Base-by-base conservation (phyloP, 2,888 invertebrate genomes). In the Idaea dimidiata region DNA sequence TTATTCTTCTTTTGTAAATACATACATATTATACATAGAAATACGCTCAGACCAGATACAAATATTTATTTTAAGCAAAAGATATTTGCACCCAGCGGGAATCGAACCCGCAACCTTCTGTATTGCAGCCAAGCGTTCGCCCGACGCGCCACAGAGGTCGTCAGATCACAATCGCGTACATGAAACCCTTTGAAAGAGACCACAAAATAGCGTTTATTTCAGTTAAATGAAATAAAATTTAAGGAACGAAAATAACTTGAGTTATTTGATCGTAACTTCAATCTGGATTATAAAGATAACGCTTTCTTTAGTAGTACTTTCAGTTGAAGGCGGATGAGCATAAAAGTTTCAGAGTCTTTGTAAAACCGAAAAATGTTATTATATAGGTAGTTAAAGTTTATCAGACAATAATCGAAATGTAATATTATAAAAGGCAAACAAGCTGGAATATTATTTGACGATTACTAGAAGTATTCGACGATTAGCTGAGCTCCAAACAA, bases 221-320 rank as follows among this genome's bases (percentile, higher is more conserved):
- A 43, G 43, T 43, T 43, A 43, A 43, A 43, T 8, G 43, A 43
- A 43, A 43, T 43, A 43, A 43, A 43, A 43, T 43, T 14, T 14
- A 43, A 14, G 43, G 10, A 43, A 14, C 43, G 43, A 43, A 43
- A 43, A 43, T 43, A 43, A 43, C 43, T 43, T 43, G 6, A 10
- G 43, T 43, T 43, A 43, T 43, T 43, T 43, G 43, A 43, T 43
- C 43, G 43, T 43, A 43, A 43, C 43, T 43, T 43, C 43, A 43
- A 43, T 43, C 43, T 43, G 43, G 43, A 43, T 43, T 43, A 43
- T 43, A 43, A 43, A 43, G 43, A 43, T 43, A 43, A 43, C 43
- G 43, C 3, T 43, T 43, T 43, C 6, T 43, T 43, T 43, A 43
- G 43, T 43, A 43, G 43, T 43, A 43, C 24, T 5, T 24, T 3